phyloP scores from a whole-genome alignment of 2,113 vertebrate species.

The Stictonetta naevosa region DNA sequence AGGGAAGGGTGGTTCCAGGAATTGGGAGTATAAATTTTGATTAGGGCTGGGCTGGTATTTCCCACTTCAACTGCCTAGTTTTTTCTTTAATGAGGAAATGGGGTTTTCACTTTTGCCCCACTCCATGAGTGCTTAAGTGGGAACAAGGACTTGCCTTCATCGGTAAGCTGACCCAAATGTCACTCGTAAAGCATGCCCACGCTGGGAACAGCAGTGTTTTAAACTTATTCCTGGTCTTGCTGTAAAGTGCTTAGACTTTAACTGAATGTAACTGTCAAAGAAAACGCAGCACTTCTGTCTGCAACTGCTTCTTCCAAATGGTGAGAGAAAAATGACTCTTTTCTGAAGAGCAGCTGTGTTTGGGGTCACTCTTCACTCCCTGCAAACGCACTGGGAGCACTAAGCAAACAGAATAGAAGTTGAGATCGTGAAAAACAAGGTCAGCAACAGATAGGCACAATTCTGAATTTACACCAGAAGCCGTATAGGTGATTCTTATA shows the following conservation, averaged over 20 bases:
- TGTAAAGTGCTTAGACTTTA: background rate
- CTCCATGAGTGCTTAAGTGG: background rate
- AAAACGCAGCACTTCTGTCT: background rate
- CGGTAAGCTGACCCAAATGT: background rate
- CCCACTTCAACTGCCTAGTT: constrained; percentile 63
- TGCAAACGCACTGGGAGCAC: background rate
- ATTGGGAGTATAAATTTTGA: constrained; percentile 55
- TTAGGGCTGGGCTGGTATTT: constrained; percentile 73
- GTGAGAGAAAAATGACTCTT: background rate
- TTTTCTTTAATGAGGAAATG: constrained; percentile 53
- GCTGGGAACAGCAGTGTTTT: background rate
- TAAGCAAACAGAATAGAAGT: background rate
- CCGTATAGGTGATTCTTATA: background rate
- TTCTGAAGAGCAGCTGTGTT: background rate
- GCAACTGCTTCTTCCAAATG: background rate
- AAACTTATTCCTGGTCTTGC: background rate
- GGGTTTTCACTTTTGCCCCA: constrained; percentile 28
- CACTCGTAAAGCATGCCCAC: background rate
- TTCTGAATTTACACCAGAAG: background rate
- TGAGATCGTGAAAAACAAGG: background rate
- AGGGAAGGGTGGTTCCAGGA: constrained; percentile 72
- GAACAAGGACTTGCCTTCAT: background rate
- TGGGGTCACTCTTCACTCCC: background rate
- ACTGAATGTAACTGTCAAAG: background rate
- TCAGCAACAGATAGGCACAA: background rate